phyloP scores from a whole-genome alignment of 2,113 vertebrate genomes.

The Bubo bubo region DNA sequence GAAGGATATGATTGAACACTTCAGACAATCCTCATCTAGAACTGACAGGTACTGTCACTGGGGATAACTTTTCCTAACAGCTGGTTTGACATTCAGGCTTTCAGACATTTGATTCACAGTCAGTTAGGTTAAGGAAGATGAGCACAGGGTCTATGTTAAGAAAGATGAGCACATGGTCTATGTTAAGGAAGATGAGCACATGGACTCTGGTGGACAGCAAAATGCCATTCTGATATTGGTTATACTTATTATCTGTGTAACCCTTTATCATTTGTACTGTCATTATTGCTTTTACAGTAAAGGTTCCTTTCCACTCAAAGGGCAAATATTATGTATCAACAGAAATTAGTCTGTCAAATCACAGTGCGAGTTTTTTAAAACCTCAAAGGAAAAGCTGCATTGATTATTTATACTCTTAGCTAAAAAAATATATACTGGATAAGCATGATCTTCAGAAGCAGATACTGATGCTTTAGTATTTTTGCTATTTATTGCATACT shows the following conservation, averaged over 20 bases:
- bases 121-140: neutral
- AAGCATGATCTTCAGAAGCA: neutral
- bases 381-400: neutral
- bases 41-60: neutral
- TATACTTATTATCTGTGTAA: neutral
- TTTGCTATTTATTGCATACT: neutral
- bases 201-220: neutral
- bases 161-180: neutral
- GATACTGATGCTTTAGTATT: neutral
- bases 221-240: neutral
- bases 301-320: neutral
- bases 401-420: neutral
- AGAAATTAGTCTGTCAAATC: neutral
- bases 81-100: neutral
- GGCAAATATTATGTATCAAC: neutral
- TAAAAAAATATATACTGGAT: neutral
- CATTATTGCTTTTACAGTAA: neutral
- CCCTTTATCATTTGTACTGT: neutral
- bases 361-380: neutral
- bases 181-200: neutral
- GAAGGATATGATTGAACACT: neutral
- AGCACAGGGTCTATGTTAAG: neutral
- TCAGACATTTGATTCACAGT: neutral
- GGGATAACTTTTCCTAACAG: neutral
- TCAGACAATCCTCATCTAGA: neutral